phyloP scores from a whole-genome alignment of 2,888 invertebrate genomes.

The Nebria brevicollis region DNA sequence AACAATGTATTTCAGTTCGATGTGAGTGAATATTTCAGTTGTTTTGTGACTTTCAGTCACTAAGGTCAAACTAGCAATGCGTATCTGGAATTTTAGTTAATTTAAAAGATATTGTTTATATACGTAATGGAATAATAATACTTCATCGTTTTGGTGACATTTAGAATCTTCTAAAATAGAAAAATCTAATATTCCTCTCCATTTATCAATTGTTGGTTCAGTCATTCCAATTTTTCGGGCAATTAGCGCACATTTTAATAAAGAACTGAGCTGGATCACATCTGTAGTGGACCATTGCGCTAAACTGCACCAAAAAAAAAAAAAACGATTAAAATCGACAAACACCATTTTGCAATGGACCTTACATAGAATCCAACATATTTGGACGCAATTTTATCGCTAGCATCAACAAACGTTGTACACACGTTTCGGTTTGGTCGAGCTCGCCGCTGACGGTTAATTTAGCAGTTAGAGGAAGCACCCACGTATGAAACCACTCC shows the following conservation, averaged over 20 bases:
- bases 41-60: slow-evolving; percentile 79
- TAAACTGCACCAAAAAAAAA: slow-evolving; percentile 10
- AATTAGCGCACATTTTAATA: slow-evolving; percentile 65
- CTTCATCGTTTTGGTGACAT: slow-evolving; percentile 70
- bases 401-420: slow-evolving; percentile 58
- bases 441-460: slow-evolving; percentile 31
- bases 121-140: slow-evolving; percentile 53
- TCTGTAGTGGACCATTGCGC: slow-evolving; percentile 45
- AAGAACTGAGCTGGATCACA: slow-evolving; percentile 60
- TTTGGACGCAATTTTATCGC: slow-evolving; percentile 59
- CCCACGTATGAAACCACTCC: slow-evolving; percentile 67
- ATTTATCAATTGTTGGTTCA: slow-evolving; percentile 55
- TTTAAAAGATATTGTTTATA: slow-evolving; percentile 29
- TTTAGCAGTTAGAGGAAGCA: slow-evolving; percentile 55
- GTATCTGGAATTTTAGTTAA: slow-evolving; percentile 65
- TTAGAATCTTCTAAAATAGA: slow-evolving; percentile 67
- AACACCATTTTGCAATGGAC: neutral
- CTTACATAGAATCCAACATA: slow-evolving; percentile 56
- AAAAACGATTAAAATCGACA: slow-evolving; percentile 6
- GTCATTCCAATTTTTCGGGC: slow-evolving; percentile 64
- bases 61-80: slow-evolving; percentile 74
- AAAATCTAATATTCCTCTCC: slow-evolving; percentile 68
- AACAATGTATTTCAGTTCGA: slow-evolving; percentile 73
- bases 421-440: slow-evolving; percentile 54
- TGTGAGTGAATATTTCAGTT: slow-evolving; percentile 71